Evolutionary conservation across 2,113 vertebrate species (phyloP).

Genomic region (Desmodus rotundus): DNA sequence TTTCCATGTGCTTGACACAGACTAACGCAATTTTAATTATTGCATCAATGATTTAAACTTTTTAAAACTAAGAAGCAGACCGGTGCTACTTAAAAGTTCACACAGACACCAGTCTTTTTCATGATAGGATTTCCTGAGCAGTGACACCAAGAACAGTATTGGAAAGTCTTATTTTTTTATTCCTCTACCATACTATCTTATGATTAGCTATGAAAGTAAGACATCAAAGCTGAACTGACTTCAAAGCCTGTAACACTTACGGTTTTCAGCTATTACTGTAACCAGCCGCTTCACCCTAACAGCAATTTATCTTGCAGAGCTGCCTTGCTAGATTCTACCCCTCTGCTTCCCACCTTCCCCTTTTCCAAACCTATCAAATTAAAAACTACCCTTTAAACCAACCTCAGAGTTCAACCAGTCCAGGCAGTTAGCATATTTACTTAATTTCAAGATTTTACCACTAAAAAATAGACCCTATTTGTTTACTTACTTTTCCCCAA

Average conservation of each 20-base stretch:
- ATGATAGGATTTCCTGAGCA: constrained; percentile 73
- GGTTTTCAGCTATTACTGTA: constrained; percentile 81
- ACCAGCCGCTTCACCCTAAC: constrained; percentile 70
- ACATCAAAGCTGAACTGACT: constrained; percentile 84
- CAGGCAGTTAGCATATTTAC: not conserved
- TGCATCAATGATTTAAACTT: constrained; percentile 55
- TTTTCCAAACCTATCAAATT: constrained; percentile 58
- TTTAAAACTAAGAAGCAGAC: constrained; percentile 56
- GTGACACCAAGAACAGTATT: constrained; percentile 71
- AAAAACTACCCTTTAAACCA: constrained; percentile 49
- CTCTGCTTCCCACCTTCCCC: constrained; percentile 59
- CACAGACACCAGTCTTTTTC: constrained; percentile 29
- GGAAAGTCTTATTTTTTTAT: constrained; percentile 76
- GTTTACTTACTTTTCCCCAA: not conserved
- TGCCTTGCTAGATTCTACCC: constrained; percentile 65
- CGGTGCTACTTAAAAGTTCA: constrained; percentile 66
- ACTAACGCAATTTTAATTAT: constrained; percentile 22
- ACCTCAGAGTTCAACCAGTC: constrained; percentile 34
- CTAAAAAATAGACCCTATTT: not conserved
- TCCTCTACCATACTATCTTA: constrained; percentile 75
- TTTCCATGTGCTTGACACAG: not conserved
- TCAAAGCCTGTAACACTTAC: constrained; percentile 82
- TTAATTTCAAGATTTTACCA: constrained; percentile 40
- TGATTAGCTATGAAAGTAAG: constrained; percentile 79
- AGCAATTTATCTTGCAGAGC: constrained; percentile 70